Evolutionary conservation across 2,113 vertebrate species (phyloP), one percentile per base, ranked within the genome.

Genomic region (Hemicordylus capensis): DNA sequence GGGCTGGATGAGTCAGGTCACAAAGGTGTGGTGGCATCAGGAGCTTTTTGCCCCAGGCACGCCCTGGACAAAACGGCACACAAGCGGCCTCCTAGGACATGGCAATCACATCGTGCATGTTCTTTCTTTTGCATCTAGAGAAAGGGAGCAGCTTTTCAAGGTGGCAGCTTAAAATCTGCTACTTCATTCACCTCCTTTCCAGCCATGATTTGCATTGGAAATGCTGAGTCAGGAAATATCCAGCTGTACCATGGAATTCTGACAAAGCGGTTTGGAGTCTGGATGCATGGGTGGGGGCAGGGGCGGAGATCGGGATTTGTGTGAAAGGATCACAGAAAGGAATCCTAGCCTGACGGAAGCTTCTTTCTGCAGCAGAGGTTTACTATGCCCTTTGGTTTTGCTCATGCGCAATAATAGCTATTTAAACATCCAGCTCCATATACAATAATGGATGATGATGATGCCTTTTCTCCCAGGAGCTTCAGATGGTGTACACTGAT

Each of bases 281-380:
- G 4, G 24, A 24, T 26, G n/a, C 28, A 6, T 24, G 8, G 6
- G 22, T 9, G 2, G 44, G 1, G 51, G 11, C 22, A 4, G 2
- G 20, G 20, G 20, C 26, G 48, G 51, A 37, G 59, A 51, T 3
- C 1, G 17, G 64, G 34, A 24, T 44, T 63, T 9, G 28, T 44
- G 44, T 6, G 64, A 17, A 42, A n/a, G 46, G 28, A 48, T 51
- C 1, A 22, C 4, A 46, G 56, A 59, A 22, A 28, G 15, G 34
- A 66, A 67, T n/a, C 63, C 46, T 26, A 12, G 10, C 34, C 42
- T 59, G 69, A 26, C 0, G 17, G 59, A 14, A 17, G 2, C 3
- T 56, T 54, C 54, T n/a, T 58, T 37, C 7, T 66, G 73, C 48
- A 51, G 28, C 34, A 54, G 46, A 10, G 15, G 2, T 56, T 48